phyloP scores from a whole-genome alignment of 2,888 invertebrate genomes.

The Dastarcus helophoroides region DNA sequence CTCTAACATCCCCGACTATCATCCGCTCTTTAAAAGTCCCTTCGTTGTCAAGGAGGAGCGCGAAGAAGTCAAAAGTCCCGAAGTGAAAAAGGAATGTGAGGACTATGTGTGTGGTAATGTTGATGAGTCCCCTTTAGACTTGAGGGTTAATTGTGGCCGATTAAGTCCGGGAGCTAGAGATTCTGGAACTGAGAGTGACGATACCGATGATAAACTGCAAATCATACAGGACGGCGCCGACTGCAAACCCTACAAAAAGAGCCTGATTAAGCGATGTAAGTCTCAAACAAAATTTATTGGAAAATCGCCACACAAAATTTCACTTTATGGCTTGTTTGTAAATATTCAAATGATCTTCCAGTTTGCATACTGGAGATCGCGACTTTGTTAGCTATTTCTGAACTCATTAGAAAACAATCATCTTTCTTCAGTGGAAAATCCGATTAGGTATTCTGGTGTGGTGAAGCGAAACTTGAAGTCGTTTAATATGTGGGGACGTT shows the following conservation, averaged over 20 bases:
- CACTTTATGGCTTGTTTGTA: constrained; percentile 2
- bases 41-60: constrained; percentile 22
- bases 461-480: too few relatives aligned
- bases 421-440: too few relatives aligned
- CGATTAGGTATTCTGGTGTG: too few relatives aligned
- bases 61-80: constrained; percentile 16
- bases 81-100: constrained; percentile 23
- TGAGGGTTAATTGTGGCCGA: constrained; percentile 51
- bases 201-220: constrained; percentile 49
- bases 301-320: background rate
- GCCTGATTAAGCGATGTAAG: constrained; percentile 91
- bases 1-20: constrained; percentile 19
- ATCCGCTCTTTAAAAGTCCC: constrained; percentile 16
- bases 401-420: too few relatives aligned
- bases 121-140: constrained; percentile 57
- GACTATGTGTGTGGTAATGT: constrained; percentile 17
- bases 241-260: constrained; percentile 73
- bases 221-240: constrained; percentile 43
- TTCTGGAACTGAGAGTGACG: constrained; percentile 72
- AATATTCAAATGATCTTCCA: too few relatives aligned
- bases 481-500: too few relatives aligned
- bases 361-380: too few relatives aligned
- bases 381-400: too few relatives aligned
- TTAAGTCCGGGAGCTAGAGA: constrained; percentile 39
- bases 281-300: constrained; percentile 24